phyloP scores from a whole-genome alignment of 2,888 invertebrate species.

The Cloeon dipterum region DNA sequence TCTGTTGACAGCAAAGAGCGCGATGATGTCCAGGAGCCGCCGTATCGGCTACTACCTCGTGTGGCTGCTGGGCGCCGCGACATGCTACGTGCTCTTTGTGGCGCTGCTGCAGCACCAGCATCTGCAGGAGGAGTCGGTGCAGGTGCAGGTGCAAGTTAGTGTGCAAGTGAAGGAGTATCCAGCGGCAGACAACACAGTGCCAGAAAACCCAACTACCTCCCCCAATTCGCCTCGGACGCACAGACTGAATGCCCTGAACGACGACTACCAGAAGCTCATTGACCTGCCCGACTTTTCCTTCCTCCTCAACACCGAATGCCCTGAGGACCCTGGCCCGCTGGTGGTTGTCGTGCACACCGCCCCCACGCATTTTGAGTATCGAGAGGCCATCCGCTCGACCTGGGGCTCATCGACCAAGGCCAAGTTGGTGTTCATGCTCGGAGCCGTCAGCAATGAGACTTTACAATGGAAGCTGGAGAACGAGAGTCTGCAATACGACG shows the following conservation, averaged over 20 bases:
- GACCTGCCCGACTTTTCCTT: conserved; percentile 37
- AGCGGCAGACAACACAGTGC: too few species aligned
- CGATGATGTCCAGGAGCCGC: too few species aligned
- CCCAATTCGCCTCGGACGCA: too few species aligned
- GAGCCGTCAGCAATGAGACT: conserved; percentile 20
- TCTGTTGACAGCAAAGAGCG: too few species aligned
- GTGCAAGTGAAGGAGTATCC: too few species aligned
- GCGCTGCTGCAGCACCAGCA: too few species aligned
- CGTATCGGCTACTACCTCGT: too few species aligned
- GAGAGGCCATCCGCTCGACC: conserved; percentile 43
- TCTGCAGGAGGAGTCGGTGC: too few species aligned
- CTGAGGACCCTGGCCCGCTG: conserved; percentile 13
- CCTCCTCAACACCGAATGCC: conserved; percentile 19
- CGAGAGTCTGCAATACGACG: conserved; percentile 33
- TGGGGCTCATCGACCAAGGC: conserved; percentile 32
- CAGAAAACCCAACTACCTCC: too few species aligned
- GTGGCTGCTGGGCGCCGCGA: too few species aligned
- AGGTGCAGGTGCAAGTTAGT: too few species aligned
- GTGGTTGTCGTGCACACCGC: conserved; percentile 45
- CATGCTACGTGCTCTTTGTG: too few species aligned
- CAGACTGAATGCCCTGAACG: conserved; percentile 4
- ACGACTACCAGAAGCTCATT: conserved; percentile 22
- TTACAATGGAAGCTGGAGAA: conserved; percentile 17
- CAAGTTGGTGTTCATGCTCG: conserved; percentile 42
- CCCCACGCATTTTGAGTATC: conserved; percentile 34